A percentile compares a stretch with the other conserved stretches of the same genome.
phyloP scores from a whole-genome alignment of 2,113 vertebrate genomes.

The Axis porcinus region DNA sequence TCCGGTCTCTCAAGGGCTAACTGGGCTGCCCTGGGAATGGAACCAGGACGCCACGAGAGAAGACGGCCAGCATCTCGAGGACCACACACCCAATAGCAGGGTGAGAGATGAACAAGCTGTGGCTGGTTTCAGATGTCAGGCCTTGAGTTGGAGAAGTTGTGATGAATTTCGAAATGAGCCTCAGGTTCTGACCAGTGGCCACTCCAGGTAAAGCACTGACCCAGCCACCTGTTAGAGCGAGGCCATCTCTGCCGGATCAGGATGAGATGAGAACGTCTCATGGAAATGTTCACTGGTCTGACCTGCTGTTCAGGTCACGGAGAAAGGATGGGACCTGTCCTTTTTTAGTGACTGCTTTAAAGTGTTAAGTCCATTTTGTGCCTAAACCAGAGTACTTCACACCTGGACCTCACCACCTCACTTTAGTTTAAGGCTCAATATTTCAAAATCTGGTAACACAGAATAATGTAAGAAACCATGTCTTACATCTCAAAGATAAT shows the following conservation, averaged over 20 bases:
- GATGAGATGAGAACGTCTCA: accelerated
- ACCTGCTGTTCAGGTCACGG: accelerated
- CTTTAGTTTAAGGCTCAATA: background rate
- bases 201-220: accelerated
- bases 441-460: background rate
- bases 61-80: accelerated
- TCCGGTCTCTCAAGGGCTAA: background rate
- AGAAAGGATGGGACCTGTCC: too few species aligned
- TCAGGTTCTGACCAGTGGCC: too few species aligned
- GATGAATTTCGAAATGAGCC: background rate
- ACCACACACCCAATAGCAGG: background rate
- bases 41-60: background rate
- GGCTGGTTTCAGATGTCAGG: background rate
- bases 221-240: background rate
- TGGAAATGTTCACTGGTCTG: accelerated
- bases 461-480: accelerated
- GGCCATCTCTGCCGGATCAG: background rate
- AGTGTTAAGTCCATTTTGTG: too few species aligned
- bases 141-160: accelerated
- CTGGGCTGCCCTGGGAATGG: background rate
- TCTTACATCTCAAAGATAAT: accelerated
- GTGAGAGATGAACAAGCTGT: accelerated
- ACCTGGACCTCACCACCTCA: accelerated
- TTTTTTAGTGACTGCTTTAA: background rate
- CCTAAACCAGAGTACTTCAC: background rate